Base-by-base conservation (phyloP, 2,888 invertebrate species). In the Eupsilia transversa region DNA sequence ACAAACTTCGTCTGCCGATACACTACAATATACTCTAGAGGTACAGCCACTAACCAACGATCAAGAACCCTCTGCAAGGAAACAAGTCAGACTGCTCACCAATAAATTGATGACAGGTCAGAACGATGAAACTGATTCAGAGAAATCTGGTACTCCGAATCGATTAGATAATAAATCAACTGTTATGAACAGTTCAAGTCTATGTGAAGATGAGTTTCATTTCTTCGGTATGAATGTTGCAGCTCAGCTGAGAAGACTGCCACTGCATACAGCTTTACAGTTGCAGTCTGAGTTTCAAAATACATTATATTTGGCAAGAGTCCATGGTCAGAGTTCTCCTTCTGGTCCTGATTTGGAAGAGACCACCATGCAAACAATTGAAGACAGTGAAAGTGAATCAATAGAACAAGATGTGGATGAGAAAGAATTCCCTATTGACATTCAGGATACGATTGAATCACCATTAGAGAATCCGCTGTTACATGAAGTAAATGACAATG, bases 201-300 rank as follows among this genome's bases (percentile, higher is more conserved):
- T 10, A 20, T 23, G 10, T 33, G 49, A 70, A 35, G 75, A 75
- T 43, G 75, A 75, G 72, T 75, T 75, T 17, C 30, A 75, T 38
- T 75, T 71, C 56, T 75, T 75, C 72, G 75, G 80, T 14, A 75
- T 75, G 75, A 75, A 75, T 52, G 72, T 75, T 6, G 79, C 80
- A 43, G 75, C 75, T 30, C 79, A 75, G 35, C 52, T 75, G 30
- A 60, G 75, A 14, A 52, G 59, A 17, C 80, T 75, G 7, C 75
- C 59, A 14, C 59, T 75, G 27, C 72, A 72, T 14, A n/a, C 14
- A 52, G 75, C 75, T 14, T n/a, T 75, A 17, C 80, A 60, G 20
- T 43, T 75, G 14, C 80, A 75, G 30, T 43, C 49, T 20, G 59
- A 75, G 20, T 79, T 75, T n/a, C 80, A 75, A 38, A 60, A 30